Percentiles rank a stretch among this genome's conserved stretches.
Conservation (phyloP, 1,140 invertebrate genomes). For the Drosophila ogumai region DNA sequence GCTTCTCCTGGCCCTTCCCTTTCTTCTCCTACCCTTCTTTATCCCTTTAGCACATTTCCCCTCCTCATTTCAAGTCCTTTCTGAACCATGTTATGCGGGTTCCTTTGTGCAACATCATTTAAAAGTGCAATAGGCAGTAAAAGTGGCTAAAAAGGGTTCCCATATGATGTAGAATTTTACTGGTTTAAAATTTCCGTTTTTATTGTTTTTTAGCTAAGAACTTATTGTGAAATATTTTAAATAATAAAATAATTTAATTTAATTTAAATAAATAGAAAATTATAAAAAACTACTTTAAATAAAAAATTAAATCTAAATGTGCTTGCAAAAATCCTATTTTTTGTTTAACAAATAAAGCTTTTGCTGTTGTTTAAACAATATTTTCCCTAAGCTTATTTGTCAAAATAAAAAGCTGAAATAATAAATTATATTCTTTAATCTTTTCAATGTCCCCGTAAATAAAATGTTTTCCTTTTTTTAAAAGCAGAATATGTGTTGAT, state of each 20-base stretch:
- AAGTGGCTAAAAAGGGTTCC: neutral
- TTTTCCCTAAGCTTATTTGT: neutral
- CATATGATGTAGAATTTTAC: neutral
- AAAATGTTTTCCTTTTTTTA: no score
- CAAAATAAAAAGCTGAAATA: neutral
- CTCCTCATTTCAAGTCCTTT: neutral
- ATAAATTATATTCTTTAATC: neutral
- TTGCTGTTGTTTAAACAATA: neutral
- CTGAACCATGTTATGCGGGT: conserved; percentile 3
- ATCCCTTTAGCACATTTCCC: neutral
- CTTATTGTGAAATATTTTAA: neutral
- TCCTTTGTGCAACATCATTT: conserved; percentile 32
- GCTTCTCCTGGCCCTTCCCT: neutral
- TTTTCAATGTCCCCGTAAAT: neutral
- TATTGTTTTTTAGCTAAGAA: neutral
- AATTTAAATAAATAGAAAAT: no score
- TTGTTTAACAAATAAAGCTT: neutral
- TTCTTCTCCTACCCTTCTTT: no score
- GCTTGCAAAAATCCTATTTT: neutral
- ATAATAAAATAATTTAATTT: no score
- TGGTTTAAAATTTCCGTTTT: neutral
- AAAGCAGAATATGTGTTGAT: neutral
- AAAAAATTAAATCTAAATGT: no score
- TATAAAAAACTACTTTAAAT: no score
- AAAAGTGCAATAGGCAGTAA: conserved; percentile 19